Evolutionary conservation across 2,888 invertebrate genomes (phyloP).

Genomic region (Allolobophora icterica): DNA sequence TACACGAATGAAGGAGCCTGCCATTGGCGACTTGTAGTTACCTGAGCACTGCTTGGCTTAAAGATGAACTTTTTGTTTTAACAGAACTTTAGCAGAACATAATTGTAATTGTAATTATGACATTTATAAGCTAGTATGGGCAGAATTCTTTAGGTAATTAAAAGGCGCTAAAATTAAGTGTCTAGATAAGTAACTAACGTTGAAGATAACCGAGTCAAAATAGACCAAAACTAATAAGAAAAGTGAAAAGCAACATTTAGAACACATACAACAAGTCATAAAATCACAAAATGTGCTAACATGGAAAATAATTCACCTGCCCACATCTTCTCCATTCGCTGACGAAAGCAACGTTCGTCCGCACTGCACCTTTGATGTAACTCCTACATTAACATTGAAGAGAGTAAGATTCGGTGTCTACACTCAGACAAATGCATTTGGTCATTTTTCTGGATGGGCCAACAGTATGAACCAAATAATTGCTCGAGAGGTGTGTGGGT

Average conservation of each 20-base stretch:
- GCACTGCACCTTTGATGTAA: not conserved
- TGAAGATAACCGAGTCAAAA: not conserved
- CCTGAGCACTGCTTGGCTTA: no score
- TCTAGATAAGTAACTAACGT: not conserved
- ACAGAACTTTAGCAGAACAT: no score
- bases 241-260: not conserved
- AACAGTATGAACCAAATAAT: no score
- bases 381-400: not conserved
- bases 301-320: not conserved
- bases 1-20: no score
- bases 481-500: no score
- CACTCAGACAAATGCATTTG: no score
- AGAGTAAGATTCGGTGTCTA: not conserved
- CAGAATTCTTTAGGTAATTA: no score
- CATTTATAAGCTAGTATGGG: no score
- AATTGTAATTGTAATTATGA: no score
- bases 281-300: not conserved
- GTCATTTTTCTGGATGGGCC: no score
- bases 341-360: not conserved
- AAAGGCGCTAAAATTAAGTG: not conserved
- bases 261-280: not conserved
- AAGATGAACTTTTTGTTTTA: no score
- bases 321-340: not conserved
- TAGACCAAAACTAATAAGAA: not conserved
- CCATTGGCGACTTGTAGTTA: no score